phyloP scores from a whole-genome alignment of 2,113 vertebrate genomes.

The Semnornis frantzii region DNA sequence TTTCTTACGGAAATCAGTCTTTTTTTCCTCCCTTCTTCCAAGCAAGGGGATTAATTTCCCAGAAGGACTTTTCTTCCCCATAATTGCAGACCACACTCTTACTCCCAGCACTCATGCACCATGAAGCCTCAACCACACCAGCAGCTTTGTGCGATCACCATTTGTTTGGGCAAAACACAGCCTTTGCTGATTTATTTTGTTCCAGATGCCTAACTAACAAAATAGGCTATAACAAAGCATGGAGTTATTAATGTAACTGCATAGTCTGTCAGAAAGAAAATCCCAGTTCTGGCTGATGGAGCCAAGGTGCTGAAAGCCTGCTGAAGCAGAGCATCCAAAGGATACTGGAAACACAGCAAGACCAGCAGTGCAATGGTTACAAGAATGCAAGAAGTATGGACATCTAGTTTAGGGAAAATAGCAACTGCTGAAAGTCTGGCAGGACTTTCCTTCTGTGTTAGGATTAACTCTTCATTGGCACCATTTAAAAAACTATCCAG shows the following conservation, averaged over 20 bases:
- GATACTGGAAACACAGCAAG: neutral
- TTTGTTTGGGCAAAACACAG: neutral
- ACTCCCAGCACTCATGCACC: neutral
- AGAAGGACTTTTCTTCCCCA: neutral
- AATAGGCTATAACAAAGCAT: neutral
- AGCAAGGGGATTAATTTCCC: neutral
- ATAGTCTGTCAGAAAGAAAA: slow-evolving; percentile 12
- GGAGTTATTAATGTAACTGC: slow-evolving; percentile 25
- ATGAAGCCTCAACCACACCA: neutral
- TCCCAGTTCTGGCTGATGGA: neutral
- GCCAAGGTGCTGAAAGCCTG: neutral
- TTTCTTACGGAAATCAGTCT: neutral
- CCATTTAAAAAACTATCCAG: neutral
- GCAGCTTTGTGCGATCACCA: fast-evolving
- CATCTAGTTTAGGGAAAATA: neutral
- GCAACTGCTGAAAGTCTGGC: neutral
- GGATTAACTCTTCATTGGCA: neutral
- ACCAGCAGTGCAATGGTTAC: neutral
- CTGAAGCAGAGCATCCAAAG: fast-evolving
- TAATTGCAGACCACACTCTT: neutral
- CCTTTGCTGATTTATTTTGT: slow-evolving; percentile 4
- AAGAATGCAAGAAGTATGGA: neutral
- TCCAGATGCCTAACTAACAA: slow-evolving; percentile 28
- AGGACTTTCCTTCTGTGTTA: neutral
- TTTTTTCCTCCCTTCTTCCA: neutral